phyloP scores from a whole-genome alignment of 2,888 invertebrate genomes.

The Epicampocera succincta region DNA sequence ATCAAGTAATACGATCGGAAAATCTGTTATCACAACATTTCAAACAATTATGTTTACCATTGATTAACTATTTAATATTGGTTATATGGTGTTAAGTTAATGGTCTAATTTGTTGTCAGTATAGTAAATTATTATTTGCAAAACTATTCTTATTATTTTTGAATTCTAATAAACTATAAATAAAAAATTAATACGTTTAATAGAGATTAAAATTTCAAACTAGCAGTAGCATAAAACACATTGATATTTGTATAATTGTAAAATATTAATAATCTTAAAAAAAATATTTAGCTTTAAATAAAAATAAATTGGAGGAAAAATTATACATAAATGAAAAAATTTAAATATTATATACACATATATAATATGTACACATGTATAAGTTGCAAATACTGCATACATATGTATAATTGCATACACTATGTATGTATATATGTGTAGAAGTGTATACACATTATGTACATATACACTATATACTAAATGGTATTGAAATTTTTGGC shows the following conservation, averaged over 20 bases:
- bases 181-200: constrained; percentile 29
- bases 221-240: constrained; percentile 64
- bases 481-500: constrained; percentile 64
- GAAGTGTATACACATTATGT: constrained; percentile 8
- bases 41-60: neutral
- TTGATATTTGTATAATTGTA: constrained; percentile 69
- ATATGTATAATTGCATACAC: constrained; percentile 8
- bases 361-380: constrained; percentile 23
- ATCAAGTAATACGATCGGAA: no score
- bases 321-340: constrained; percentile 18
- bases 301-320: constrained; percentile 32
- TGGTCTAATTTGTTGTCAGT: constrained; percentile 13
- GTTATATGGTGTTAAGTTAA: constrained; percentile 15
- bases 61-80: neutral
- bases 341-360: constrained; percentile 29
- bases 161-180: constrained; percentile 30
- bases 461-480: constrained; percentile 20
- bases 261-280: constrained; percentile 51
- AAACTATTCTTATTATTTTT: constrained; percentile 19
- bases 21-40: no score
- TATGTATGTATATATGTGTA: neutral
- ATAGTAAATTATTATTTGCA: constrained; percentile 15
- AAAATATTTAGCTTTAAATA: constrained; percentile 45
- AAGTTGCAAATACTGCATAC: no score
- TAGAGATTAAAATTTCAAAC: constrained; percentile 37